phyloP scores from a whole-genome alignment of 2,113 vertebrate genomes.

The Microcebus ravelobensis region DNA sequence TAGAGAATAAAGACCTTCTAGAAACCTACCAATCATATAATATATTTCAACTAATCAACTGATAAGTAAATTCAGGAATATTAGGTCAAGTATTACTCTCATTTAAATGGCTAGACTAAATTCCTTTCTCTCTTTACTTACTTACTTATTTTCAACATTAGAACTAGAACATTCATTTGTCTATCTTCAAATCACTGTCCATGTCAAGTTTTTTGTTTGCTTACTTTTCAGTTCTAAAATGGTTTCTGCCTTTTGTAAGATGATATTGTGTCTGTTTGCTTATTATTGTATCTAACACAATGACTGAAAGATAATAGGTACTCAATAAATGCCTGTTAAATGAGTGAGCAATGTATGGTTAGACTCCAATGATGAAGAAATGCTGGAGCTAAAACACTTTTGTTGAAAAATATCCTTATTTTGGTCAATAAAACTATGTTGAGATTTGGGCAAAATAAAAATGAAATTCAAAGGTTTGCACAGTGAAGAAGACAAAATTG shows the following conservation, averaged over 20 bases:
- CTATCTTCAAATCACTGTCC: background rate
- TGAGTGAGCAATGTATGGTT: background rate
- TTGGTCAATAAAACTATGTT: background rate
- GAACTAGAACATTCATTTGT: background rate
- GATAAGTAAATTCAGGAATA: background rate
- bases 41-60: background rate
- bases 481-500: background rate
- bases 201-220: background rate
- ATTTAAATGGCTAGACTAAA: background rate
- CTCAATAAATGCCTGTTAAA: background rate
- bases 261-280: background rate
- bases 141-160: background rate
- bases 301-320: background rate
- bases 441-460: background rate
- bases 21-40: background rate
- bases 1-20: background rate
- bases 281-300: background rate
- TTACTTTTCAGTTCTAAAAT: background rate
- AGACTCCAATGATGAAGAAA: background rate
- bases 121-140: background rate
- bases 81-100: background rate
- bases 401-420: background rate
- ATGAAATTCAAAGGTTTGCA: background rate
- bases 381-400: background rate
- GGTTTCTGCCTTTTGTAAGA: background rate